phyloP scores from a whole-genome alignment of 2,797 vertebrate species.

The Emydoidea blandingii region DNA sequence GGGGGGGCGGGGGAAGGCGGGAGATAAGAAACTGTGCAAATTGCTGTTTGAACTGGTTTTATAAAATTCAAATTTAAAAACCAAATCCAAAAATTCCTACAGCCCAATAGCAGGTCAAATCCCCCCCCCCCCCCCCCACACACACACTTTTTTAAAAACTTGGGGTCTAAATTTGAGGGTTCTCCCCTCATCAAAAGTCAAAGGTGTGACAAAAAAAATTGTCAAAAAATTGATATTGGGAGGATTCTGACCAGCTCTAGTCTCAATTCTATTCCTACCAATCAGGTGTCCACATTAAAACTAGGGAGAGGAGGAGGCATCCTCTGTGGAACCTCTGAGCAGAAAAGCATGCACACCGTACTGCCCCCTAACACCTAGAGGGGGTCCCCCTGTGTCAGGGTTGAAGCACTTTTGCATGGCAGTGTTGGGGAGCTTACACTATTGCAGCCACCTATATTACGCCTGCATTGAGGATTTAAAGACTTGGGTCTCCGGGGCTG shows the following conservation, averaged over 20 bases:
- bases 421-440: not conserved
- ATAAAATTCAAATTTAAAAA: not conserved
- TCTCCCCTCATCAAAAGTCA: not conserved
- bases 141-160: not conserved
- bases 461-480: not conserved
- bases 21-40: not conserved
- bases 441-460: not conserved
- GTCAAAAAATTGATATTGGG: not conserved
- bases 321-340: not conserved
- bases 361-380: not conserved
- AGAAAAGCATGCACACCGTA: not conserved
- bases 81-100: not conserved
- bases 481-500: not conserved
- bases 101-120: not conserved
- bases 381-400: not conserved
- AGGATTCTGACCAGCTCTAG: not conserved
- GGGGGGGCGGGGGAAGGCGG: too few species aligned
- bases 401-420: not conserved
- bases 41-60: not conserved
- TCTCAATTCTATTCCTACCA: not conserved
- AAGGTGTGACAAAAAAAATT: slow-evolving; percentile 11
- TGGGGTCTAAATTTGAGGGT: not conserved
- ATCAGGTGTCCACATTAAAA: not conserved
- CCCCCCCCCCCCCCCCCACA: too few species aligned
- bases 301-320: not conserved